phyloP scores from a whole-genome alignment of 2,113 vertebrate genomes.

The Nanorana parkeri region DNA sequence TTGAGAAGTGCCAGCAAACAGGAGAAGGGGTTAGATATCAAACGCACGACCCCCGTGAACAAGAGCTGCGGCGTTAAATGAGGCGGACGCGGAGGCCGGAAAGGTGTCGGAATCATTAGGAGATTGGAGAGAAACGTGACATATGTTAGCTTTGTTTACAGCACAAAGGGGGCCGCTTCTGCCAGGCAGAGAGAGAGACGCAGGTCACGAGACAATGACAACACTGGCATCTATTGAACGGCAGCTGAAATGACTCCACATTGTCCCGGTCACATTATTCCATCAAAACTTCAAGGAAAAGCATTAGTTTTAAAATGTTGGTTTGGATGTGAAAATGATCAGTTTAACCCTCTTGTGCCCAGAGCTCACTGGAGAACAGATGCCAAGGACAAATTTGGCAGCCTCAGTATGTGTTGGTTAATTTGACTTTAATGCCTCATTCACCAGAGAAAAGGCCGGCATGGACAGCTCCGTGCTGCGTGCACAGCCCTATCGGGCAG shows the following conservation, averaged over 20 bases:
- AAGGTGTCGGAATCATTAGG: neutral
- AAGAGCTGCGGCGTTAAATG: neutral
- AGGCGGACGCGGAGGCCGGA: neutral
- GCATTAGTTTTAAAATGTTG: neutral
- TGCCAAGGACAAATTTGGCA: no score
- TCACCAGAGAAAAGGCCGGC: no score
- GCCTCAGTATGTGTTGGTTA: no score
- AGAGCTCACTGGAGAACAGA: no score
- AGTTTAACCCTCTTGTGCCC: no score
- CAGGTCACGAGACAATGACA: neutral
- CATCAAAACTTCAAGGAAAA: neutral
- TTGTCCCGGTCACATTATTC: neutral
- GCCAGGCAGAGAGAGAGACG: neutral
- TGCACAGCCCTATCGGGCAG: no score
- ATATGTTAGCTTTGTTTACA: neutral
- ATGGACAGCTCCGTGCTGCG: no score
- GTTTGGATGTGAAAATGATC: neutral
- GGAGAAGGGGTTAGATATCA: no score
- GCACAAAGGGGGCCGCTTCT: neutral
- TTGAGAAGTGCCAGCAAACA: no score
- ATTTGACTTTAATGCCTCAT: no score
- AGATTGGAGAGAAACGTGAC: neutral
- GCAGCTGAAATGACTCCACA: neutral
- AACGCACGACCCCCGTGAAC: neutral
- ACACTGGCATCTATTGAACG: neutral